Evolutionary conservation across 2,113 vertebrate genomes (phyloP), one percentile per base, ranked within the genome.

Genomic region (Colossoma macropomum): DNA sequence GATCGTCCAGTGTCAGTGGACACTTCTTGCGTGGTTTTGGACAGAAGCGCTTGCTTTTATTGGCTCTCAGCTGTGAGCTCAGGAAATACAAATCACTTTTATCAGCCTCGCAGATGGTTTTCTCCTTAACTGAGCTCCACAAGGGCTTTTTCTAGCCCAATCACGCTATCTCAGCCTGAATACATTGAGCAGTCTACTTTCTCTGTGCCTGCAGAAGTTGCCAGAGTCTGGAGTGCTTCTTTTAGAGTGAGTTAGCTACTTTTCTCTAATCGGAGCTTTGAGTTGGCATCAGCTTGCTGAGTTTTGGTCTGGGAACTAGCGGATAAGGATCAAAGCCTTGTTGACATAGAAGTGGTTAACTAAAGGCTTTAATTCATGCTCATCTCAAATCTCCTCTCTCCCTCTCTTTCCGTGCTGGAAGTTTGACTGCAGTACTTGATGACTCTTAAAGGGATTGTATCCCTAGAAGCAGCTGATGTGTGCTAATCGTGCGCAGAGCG

Each of bases 311-410:
- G 13, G 28, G 50, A 84, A 79, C 68, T 72, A 79, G 34, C 62
- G 69, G 68, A 85, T 75, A 12, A 85, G 75, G 75, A 85, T 76
- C 15, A 85, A 90, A 90, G 90, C 89, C 90, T 88, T 86, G 85
- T 87, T 80, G 90, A 90, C 84, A 88, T 81, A 27, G 84, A 13
- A 62, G 83, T 85, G 89, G 88, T 90, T 89, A 88, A 89, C 86
- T 91, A 89, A 79, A 85, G 88, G 88, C 89, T 93, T 92, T 83
- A 86, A 84, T 66, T 72, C 77, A 90, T 83, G 86, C 87, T 72
- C 79, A 83, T 76, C 87, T 88, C 88, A 87, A 91, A 88, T 90
- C 89, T 84, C 87, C 86, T 25, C 54, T 28, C 62, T 45, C 69
- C 23, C 89, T 86, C 81, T 10, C 65, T 80, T 69, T 38, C 86